Conservation (phyloP, 2,888 invertebrate species). For the Dermolepida albohirtum region DNA sequence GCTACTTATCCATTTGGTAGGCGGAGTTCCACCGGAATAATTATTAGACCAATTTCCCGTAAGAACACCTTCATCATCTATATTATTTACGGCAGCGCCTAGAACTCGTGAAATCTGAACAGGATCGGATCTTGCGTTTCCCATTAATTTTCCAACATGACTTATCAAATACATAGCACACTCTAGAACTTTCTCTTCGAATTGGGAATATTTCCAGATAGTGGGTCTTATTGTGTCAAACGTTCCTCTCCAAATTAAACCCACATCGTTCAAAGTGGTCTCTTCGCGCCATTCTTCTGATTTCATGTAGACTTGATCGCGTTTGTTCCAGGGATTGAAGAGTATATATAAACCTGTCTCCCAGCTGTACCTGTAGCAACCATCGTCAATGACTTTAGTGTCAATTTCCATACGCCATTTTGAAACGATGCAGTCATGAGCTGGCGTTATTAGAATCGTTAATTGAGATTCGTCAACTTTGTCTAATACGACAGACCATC, state of each 20-base stretch:
- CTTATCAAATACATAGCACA: constrained; percentile 81
- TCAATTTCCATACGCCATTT: constrained; percentile 89
- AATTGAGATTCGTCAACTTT: constrained; percentile 71
- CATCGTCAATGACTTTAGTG: constrained; percentile 76
- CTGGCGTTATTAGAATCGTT: constrained; percentile 76
- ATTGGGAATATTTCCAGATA: constrained; percentile 94
- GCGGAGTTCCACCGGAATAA: constrained; percentile 86
- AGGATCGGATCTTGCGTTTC: constrained; percentile 77
- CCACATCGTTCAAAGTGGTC: constrained; percentile 87
- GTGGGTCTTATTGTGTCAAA: constrained; percentile 85
- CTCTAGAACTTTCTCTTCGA: constrained; percentile 84
- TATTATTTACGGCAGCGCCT: constrained; percentile 89
- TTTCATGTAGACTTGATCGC: constrained; percentile 75
- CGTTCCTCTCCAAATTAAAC: constrained; percentile 91
- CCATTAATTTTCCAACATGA: constrained; percentile 75
- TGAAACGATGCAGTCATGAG: constrained; percentile 80
- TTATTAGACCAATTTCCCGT: constrained; percentile 91
- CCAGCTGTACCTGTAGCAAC: constrained; percentile 81
- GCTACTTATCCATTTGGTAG: constrained; percentile 92
- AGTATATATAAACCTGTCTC: constrained; percentile 83
- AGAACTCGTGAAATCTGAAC: constrained; percentile 81
- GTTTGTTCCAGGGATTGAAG: constrained; percentile 90
- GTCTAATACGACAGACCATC: constrained; percentile 82
- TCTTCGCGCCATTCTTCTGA: constrained; percentile 82
- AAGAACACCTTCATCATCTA: constrained; percentile 88